Conservation (phyloP, 2,113 vertebrate genomes). For the Ictalurus furcatus region DNA sequence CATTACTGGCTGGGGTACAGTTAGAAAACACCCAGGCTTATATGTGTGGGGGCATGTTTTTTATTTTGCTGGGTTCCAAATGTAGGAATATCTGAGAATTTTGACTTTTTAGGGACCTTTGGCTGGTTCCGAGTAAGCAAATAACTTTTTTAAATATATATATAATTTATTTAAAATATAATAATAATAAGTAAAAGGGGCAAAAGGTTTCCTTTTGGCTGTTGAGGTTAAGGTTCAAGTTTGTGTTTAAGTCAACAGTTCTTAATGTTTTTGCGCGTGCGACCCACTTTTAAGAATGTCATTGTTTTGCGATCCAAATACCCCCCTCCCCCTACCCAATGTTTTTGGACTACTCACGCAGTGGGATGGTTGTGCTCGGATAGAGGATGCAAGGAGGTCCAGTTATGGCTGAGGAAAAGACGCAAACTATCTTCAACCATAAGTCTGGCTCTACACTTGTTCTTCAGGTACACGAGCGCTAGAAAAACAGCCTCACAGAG, state of each 20-base stretch:
- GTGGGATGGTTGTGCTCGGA: no score
- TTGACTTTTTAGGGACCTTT: neutral
- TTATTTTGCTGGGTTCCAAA: neutral
- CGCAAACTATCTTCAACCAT: no score
- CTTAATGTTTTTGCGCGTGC: no score
- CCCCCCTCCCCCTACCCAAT: no score
- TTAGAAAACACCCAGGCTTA: neutral
- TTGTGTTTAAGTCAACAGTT: neutral
- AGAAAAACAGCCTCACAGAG: no score
- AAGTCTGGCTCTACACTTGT: no score
- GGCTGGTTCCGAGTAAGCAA: neutral
- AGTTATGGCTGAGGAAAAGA: no score
- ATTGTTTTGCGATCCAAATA: no score
- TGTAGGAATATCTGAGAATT: neutral
- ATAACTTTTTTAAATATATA: neutral
- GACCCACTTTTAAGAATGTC: no score
- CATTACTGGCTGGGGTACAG: neutral
- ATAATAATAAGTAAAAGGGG: neutral
- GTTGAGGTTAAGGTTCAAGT: neutral
- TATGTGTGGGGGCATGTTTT: neutral
- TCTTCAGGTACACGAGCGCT: no score
- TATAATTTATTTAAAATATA: neutral
- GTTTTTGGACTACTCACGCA: no score
- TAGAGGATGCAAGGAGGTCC: no score
- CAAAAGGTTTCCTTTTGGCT: neutral